A percentile compares a stretch with the other conserved stretches of the same genome.
Conservation (phyloP, 2,113 vertebrate genomes). For the Pseudonaja textilis region DNA sequence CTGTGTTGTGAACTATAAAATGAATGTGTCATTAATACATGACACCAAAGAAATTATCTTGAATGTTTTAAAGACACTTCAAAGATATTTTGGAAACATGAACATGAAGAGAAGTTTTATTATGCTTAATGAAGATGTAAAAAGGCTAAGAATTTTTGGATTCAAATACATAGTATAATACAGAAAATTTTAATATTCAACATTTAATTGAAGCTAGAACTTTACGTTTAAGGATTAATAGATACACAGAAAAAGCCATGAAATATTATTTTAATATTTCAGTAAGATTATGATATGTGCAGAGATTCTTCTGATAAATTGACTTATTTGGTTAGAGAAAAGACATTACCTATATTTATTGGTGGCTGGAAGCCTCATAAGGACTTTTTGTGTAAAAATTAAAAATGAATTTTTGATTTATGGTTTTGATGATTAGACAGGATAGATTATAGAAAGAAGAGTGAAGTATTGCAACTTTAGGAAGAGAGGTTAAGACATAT, state of each 20-base stretch:
- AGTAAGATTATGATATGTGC: not conserved
- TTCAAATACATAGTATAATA: not conserved
- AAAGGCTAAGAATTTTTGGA: not conserved
- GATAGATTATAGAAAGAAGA: not conserved
- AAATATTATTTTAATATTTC: not conserved
- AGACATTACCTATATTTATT: not conserved
- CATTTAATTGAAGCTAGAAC: not conserved
- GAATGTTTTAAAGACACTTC: not conserved
- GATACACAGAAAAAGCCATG: not conserved
- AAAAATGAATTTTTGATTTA: not conserved
- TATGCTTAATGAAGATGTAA: not conserved
- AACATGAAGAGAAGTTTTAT: not conserved
- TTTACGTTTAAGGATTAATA: not conserved
- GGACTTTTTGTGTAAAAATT: not conserved
- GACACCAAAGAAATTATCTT: not conserved
- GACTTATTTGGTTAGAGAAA: not conserved
- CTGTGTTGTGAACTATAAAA: not conserved
- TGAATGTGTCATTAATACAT: not conserved
- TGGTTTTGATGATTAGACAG: not conserved
- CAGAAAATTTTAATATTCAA: not conserved
- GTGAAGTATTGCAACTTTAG: not conserved
- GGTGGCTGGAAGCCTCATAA: not conserved
- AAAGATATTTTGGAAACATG: not conserved
- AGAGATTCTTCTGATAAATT: not conserved
- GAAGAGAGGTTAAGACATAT: not conserved